Conservation (phyloP, 2,113 vertebrate genomes). For the Cyrtonyx montezumae region DNA sequence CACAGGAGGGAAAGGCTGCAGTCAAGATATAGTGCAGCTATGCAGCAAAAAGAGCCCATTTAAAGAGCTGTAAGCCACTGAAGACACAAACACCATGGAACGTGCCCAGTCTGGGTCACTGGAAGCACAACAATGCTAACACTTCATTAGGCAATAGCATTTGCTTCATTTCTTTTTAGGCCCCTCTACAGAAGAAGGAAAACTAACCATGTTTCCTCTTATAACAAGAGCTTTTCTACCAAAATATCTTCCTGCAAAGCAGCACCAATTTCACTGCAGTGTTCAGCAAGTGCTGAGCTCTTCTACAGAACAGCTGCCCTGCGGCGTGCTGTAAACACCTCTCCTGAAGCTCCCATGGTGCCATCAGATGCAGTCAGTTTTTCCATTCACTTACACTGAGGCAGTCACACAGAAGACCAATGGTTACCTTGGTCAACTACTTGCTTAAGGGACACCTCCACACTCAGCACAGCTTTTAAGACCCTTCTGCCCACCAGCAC, state of each 20-base stretch:
- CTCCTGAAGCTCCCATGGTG: neutral
- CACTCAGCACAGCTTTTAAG: neutral
- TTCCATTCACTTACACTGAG: neutral
- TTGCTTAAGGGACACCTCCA: constrained; percentile 48
- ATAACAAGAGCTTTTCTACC: constrained; percentile 27
- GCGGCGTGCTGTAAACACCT: neutral
- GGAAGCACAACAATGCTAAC: neutral
- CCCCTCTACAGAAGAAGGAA: neutral
- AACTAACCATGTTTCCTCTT: neutral
- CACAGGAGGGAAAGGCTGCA: constrained; percentile 36
- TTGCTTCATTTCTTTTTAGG: neutral
- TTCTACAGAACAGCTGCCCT: neutral
- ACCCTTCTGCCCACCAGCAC: neutral
- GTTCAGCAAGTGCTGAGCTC: constrained; percentile 15
- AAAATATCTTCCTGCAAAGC: constrained; percentile 46
- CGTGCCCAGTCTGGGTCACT: neutral
- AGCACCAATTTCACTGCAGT: constrained; percentile 67
- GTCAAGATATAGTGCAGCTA: neutral
- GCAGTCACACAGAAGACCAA: neutral
- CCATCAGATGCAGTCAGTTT: neutral
- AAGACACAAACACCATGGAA: neutral
- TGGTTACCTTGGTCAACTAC: constrained; percentile 32
- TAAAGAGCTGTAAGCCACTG: constrained; percentile 65
- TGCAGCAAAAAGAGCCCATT: constrained; percentile 72
- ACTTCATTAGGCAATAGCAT: neutral